phyloP scores from a whole-genome alignment of 2,888 invertebrate species.

The Crematogaster levior region DNA sequence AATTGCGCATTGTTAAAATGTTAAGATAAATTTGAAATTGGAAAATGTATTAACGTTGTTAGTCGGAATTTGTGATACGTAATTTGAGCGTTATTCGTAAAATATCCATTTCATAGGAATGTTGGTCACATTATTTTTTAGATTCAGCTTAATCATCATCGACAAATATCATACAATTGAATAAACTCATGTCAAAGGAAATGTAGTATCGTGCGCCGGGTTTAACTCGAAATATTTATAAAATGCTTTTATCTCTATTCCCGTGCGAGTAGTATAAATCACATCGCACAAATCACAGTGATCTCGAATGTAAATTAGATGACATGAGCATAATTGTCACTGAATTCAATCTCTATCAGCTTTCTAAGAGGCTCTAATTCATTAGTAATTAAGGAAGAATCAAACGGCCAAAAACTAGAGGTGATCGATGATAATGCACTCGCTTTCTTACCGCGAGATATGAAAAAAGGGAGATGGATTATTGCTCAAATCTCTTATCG shows the following conservation, averaged over 20 bases:
- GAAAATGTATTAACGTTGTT: neutral
- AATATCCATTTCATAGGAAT: neutral
- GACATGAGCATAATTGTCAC: neutral
- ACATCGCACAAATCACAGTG: neutral
- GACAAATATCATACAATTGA: constrained; percentile 7
- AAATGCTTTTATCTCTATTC: neutral
- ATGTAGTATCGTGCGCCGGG: neutral
- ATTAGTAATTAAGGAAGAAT: constrained; percentile 36
- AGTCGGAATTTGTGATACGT: neutral
- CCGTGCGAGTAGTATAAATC: neutral
- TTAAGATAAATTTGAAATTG: neutral
- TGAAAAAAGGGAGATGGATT: constrained; percentile 28
- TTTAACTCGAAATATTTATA: neutral
- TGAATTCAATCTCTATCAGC: constrained; percentile 45
- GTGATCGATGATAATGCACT: constrained; percentile 59
- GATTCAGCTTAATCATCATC: constrained; percentile 1
- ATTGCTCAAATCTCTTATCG: neutral
- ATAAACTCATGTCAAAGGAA: neutral
- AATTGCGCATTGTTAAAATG: neutral
- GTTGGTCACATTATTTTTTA: neutral
- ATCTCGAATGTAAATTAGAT: constrained; percentile 22
- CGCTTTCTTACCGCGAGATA: constrained; percentile 23
- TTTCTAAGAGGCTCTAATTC: constrained; percentile 50
- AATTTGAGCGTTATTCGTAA: neutral
- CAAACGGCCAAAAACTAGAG: constrained; percentile 21